Evolutionary conservation across 2,888 invertebrate genomes (phyloP).

Genomic region (Corythucha ciliata): DNA sequence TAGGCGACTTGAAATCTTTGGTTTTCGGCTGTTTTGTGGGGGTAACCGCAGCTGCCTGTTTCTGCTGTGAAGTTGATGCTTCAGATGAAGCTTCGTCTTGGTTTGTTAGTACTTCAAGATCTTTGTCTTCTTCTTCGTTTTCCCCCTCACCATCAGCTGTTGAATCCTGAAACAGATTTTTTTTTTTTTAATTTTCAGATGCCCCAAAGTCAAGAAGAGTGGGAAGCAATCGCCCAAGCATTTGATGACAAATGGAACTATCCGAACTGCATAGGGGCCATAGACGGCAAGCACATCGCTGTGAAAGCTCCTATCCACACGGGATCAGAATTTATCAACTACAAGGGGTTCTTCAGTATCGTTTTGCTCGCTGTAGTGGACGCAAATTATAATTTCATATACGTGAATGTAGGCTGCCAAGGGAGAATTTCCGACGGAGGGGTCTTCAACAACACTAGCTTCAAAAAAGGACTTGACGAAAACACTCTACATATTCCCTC

Average conservation of each 20-base stretch:
- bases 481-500: slow-evolving; percentile 19
- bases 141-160: slow-evolving; percentile 4
- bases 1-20: slow-evolving; percentile 17
- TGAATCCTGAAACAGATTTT: slow-evolving; percentile 14
- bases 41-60: neutral
- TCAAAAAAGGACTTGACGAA: neutral
- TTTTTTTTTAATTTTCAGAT: slow-evolving; percentile 28
- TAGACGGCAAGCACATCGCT: too few species aligned
- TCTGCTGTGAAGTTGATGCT: neutral
- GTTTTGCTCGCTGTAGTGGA: slow-evolving; percentile 28
- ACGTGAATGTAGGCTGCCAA: slow-evolving; percentile 36
- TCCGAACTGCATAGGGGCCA: too few species aligned
- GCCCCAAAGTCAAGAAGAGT: slow-evolving; percentile 31
- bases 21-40: slow-evolving; percentile 9
- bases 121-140: slow-evolving; percentile 9
- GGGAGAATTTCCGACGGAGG: slow-evolving; percentile 33
- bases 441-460: slow-evolving; percentile 5
- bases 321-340: slow-evolving; percentile 36
- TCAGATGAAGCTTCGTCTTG: neutral
- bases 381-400: slow-evolving; percentile 37
- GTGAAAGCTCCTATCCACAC: slow-evolving; percentile 35
- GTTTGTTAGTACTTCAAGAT: neutral
- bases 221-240: slow-evolving; percentile 32
- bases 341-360: slow-evolving; percentile 35
- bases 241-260: slow-evolving; percentile 36